Evolutionary conservation across 64 coral and sea anemone species (phyloP), one percentile per base, ranked within the genome.

Genomic region (Stichodactyla helianthus): DNA sequence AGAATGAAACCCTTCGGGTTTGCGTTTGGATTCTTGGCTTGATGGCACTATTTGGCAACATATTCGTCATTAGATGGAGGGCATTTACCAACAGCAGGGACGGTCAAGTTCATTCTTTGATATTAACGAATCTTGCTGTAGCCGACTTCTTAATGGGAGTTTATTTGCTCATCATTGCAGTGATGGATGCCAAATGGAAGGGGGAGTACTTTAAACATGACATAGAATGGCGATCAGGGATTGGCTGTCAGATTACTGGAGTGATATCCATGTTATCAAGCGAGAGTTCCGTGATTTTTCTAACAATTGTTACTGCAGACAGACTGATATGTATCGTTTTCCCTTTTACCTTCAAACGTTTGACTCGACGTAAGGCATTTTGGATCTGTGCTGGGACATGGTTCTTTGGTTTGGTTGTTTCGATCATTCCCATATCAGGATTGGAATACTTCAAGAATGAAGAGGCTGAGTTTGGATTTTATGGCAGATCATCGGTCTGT

Each of bases 161-260:
- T 11, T 87, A 87, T 52, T 50, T 88, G 7, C 68, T 88, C 7
- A 79, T 27, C 23, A 88, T 88, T 50, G 86, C 86, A 8, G 53
- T 79, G 10, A 77, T 57, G 23, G 86, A 88, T 50, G 27, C 61
- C 15, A 22, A 79, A 56, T 87, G 86, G 86, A 55, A 87, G 10
- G 86, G 86, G 8, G 86, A 87, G 20, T 87, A 87, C 52, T 87
- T 88, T 22, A 79, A 88, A 79, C 74, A 88, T 79, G 86, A 88
- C 35, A 28, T 88, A 17, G 17, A 78, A 50, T 88, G 86, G 86
- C 61, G 86, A 25, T 88, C 86, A 20, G 86, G 86, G 74, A 23
- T 79, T 25, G 55, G 71, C 1, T 87, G 86, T 56, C 64, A 52
- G n/a, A 55, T 87, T 8, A 77, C 86, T 7, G 86, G 86, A 77